Conservation (phyloP, 1,140 invertebrate genomes). For the Dendrolimus punctatus region DNA sequence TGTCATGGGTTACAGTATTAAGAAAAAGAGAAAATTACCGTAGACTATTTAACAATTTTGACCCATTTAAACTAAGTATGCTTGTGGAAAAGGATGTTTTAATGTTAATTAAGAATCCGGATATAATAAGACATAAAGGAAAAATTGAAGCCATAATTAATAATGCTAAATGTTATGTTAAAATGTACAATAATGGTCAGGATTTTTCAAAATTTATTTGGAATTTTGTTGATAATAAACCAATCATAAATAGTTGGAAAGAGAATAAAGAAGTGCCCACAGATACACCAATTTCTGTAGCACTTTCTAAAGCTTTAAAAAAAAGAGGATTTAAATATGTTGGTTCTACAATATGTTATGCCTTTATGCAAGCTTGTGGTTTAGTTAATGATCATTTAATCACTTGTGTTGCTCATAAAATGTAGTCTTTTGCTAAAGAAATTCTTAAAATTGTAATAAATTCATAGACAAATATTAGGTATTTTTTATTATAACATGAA, state of each 20-base stretch:
- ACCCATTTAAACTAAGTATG: constrained; percentile 36
- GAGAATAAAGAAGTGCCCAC: constrained; percentile 34
- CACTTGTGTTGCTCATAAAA: constrained; percentile 20
- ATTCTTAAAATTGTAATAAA: too few species aligned
- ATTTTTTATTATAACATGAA: too few species aligned
- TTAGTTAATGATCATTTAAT: constrained; percentile 55
- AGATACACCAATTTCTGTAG: constrained; percentile 32
- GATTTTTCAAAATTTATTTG: constrained; percentile 53
- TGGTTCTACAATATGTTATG: constrained; percentile 55
- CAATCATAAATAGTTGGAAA: constrained; percentile 44
- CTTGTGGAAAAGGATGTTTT: constrained; percentile 29
- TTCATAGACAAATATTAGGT: too few species aligned
- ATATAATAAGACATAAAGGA: constrained; percentile 46
- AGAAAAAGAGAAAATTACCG: constrained; percentile 51
- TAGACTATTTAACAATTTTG: constrained; percentile 40
- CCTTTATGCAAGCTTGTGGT: constrained; percentile 63
- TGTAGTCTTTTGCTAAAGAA: too few species aligned
- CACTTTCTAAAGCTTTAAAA: constrained; percentile 47
- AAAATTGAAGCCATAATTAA: constrained; percentile 53
- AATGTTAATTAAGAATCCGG: constrained; percentile 23
- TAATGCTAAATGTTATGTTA: constrained; percentile 46
- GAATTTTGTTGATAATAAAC: constrained; percentile 44
- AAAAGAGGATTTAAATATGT: constrained; percentile 53
- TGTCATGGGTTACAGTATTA: constrained; percentile 59
- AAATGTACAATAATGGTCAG: constrained; percentile 39